Evolutionary conservation across 2,888 invertebrate genomes (phyloP).

Genomic region (Cremastinae sp.): DNA sequence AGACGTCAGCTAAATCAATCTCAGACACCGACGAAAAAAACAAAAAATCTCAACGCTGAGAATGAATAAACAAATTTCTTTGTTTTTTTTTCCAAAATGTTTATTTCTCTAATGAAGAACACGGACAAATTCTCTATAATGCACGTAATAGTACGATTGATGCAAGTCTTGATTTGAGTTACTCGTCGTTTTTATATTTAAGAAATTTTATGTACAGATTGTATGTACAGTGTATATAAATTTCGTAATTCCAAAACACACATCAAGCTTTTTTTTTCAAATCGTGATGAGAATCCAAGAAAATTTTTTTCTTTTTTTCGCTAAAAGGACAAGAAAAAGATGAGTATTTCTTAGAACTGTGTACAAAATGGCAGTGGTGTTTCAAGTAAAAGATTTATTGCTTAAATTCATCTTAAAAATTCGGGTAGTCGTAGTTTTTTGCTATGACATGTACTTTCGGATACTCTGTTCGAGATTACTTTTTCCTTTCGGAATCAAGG

Average conservation of each 20-base stretch:
- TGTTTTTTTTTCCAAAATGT: slow-evolving; percentile 20
- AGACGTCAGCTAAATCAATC: slow-evolving; percentile 61
- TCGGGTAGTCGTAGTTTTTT: neutral
- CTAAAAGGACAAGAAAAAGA: neutral
- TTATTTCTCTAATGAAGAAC: slow-evolving; percentile 9
- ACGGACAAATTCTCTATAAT: neutral
- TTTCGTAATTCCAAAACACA: slow-evolving; percentile 15
- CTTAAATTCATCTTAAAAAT: neutral
- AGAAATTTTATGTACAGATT: slow-evolving; percentile 56
- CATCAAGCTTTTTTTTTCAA: slow-evolving; percentile 3
- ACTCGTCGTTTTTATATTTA: neutral
- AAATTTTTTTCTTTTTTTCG: neutral
- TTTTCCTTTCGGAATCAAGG: too few species aligned
- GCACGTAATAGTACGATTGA: neutral
- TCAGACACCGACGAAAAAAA: slow-evolving; percentile 64
- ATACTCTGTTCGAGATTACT: too few species aligned
- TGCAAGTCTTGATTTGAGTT: neutral
- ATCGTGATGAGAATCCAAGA: slow-evolving; percentile 13
- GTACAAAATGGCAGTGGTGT: slow-evolving; percentile 56
- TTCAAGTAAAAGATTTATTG: slow-evolving; percentile 1
- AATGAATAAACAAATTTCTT: slow-evolving; percentile 24
- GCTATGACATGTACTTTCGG: too few species aligned
- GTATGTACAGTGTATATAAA: slow-evolving; percentile 59
- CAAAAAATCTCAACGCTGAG: slow-evolving; percentile 50
- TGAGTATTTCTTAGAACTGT: slow-evolving; percentile 2